Base-by-base conservation (phyloP, 1,140 invertebrate species). In the Ceratina calcarata region DNA sequence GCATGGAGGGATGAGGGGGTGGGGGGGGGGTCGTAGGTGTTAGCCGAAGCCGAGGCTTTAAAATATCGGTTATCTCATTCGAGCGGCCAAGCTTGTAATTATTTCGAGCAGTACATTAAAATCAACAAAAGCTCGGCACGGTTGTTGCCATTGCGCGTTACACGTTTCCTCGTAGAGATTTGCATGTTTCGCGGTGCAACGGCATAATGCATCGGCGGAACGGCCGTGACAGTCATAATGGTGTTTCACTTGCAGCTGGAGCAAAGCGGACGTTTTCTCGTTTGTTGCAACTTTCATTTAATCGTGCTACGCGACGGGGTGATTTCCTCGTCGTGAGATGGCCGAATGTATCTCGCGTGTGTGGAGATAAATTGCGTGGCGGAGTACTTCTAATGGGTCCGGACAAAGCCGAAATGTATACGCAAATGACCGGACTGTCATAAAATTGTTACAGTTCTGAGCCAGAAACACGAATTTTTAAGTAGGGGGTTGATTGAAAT, bases 231-330 rank as follows among this genome's bases (percentile, higher is more conserved):
- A 51, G 10, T 68, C 22, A n/a, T 27, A n/a, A 68, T n/a, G 18
- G 10, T 15, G n/a, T 49, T 66, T 66, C n/a, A 45, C n/a, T 49
- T 22, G n/a, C 37, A 66, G n/a, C 16, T 6, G 7, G 32, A 45
- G 32, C 13, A 18, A 66, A 45, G n/a, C 60, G 16, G 24, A 61
- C 24, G 22, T 18, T 49, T 45, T 22, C 64, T 66, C 32, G 64
- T 66, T 66, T 49, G n/a, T 20, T 45, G n/a, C 64, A 45, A 66
- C 32, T 66, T 45, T 66, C 37, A 27, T 67, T 67, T 16, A n/a
- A 53, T 53, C 49, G 20, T 4, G 37, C 37, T 45, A 10, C 37
- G 37, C 37, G 37, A 45, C 45, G 18, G 6, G 12, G 16, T 53
- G 49, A 68, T 68, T 53, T 68, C 66, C 16, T 53, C 22, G 15